A percentile compares a stretch with the other conserved stretches of the same genome.
Conservation (phyloP, 2,888 invertebrate genomes). For the Pardosa pseudoannulata region DNA sequence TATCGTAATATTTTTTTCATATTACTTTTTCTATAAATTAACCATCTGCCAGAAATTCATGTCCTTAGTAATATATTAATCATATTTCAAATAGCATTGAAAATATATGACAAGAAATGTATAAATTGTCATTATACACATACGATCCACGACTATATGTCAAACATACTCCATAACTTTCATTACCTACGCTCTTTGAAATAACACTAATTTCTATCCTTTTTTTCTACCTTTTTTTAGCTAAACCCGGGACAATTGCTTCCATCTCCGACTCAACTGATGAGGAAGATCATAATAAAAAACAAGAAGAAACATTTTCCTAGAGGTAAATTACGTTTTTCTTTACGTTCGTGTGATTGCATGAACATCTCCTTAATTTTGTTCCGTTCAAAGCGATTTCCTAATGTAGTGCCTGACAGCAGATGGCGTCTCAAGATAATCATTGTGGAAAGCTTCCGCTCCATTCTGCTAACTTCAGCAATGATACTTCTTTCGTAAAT, state of each 20-base stretch:
- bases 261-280: conserved; percentile 89
- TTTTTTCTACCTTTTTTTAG: conserved; percentile 77
- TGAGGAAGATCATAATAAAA: conserved; percentile 95
- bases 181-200: background rate
- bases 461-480: no score
- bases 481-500: no score
- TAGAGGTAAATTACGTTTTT: conserved; percentile 37
- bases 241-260: conserved; percentile 85
- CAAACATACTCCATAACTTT: no score
- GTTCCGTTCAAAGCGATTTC: background rate
- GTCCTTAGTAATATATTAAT: no score
- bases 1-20: no score
- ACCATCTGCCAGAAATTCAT: no score
- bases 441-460: background rate
- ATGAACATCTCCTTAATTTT: background rate
- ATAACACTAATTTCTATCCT: background rate
- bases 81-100: no score
- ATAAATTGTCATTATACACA: no score
- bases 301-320: conserved; percentile 91
- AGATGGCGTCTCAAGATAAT: background rate
- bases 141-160: no score
- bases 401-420: background rate
- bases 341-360: background rate
- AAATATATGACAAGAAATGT: no score
- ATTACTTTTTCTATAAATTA: no score